Conservation (phyloP, 2,888 invertebrate genomes). For the Leptinotarsa peninsularis region DNA sequence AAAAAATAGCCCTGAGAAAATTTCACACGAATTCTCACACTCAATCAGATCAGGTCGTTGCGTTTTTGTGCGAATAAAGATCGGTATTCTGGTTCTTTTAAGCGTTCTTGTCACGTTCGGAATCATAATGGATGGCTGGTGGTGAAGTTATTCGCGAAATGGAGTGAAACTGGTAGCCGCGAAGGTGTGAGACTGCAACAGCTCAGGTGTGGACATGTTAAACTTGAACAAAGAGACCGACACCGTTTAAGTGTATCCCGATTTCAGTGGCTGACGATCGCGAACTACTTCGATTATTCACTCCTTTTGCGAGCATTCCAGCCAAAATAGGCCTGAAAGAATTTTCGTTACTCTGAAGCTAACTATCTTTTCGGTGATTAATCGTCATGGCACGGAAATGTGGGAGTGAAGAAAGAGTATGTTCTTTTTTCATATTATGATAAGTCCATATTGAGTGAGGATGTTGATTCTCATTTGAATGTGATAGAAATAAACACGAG, state of each 20-base stretch:
- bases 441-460: too few species aligned
- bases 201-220: slow-evolving; percentile 60
- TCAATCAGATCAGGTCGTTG: slow-evolving; percentile 34
- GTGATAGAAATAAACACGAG: too few species aligned
- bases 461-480: too few species aligned
- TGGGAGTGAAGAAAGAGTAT: too few species aligned
- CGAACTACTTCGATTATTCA: slow-evolving; percentile 21
- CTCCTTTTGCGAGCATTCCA: slow-evolving; percentile 6
- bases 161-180: slow-evolving; percentile 60
- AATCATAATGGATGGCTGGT: slow-evolving; percentile 43
- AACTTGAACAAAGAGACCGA: slow-evolving; percentile 53
- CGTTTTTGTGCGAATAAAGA: slow-evolving; percentile 39
- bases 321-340: background rate
- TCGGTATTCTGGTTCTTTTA: slow-evolving; percentile 42
- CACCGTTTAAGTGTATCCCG: slow-evolving; percentile 44
- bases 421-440: too few species aligned
- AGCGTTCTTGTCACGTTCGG: slow-evolving; percentile 40
- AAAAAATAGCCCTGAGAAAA: slow-evolving; percentile 15
- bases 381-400: too few species aligned
- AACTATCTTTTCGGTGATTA: too few species aligned
- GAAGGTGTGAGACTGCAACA: slow-evolving; percentile 60
- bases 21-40: slow-evolving; percentile 40
- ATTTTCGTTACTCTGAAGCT: background rate
- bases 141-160: slow-evolving; percentile 57
- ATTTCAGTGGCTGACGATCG: slow-evolving; percentile 26